phyloP scores from a whole-genome alignment of 2,113 vertebrate genomes.

The Microtus oregoni region DNA sequence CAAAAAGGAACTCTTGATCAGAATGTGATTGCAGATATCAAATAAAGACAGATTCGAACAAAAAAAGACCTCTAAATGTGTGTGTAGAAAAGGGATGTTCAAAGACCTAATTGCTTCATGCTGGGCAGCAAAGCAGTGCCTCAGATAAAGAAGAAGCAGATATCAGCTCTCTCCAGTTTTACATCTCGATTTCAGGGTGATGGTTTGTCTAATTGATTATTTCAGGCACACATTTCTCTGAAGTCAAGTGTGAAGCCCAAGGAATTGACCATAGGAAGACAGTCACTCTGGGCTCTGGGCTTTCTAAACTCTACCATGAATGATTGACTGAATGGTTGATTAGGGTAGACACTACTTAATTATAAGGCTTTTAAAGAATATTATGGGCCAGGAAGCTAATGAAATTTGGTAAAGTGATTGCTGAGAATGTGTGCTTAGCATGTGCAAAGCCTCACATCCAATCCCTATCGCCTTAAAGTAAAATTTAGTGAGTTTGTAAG shows the following conservation, averaged over 20 bases:
- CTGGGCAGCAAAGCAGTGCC: not conserved
- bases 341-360: conserved; percentile 2
- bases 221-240: not conserved
- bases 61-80: too few species aligned
- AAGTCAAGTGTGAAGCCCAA: not conserved
- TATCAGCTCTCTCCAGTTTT: not conserved
- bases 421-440: not conserved
- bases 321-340: conserved; percentile 11
- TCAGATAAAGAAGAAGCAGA: not conserved
- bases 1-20: too few species aligned
- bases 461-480: not conserved
- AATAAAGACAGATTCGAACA: too few species aligned
- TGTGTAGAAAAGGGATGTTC: not conserved
- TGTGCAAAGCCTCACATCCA: not conserved
- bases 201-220: not conserved
- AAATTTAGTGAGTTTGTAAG: not conserved
- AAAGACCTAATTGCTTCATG: not conserved
- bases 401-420: not conserved
- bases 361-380: not conserved
- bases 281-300: not conserved
- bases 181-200: conserved; percentile 3
- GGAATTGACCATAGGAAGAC: not conserved
- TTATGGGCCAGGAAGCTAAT: not conserved
- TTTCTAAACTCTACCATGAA: not conserved
- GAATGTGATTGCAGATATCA: too few species aligned